phyloP scores from a whole-genome alignment of 1,140 invertebrate genomes.

The Rhynchophorus ferrugineus region DNA sequence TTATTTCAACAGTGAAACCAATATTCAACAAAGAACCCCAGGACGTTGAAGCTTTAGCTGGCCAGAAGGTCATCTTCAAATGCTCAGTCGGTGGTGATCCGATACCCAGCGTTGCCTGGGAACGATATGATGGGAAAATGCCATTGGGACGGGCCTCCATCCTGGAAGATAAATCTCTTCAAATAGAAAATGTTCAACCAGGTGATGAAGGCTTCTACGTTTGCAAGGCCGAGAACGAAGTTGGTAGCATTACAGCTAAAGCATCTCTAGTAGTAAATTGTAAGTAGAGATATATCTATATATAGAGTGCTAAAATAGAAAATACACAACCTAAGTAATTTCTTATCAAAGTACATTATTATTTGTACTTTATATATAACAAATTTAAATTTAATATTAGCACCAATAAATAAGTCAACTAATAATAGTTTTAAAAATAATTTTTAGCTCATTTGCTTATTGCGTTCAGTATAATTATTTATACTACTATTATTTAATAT shows the following conservation, averaged over 20 bases:
- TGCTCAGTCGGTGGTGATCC: conserved; percentile 88
- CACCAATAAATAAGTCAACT: no score
- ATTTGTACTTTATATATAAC: no score
- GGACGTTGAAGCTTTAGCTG: conserved; percentile 73
- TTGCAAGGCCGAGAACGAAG: conserved; percentile 71
- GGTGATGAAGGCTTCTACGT: conserved; percentile 76
- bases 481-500: no score
- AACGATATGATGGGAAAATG: conserved; percentile 77
- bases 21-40: conserved; percentile 77
- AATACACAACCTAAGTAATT: no score
- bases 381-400: no score
- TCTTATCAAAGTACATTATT: no score
- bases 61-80: conserved; percentile 75
- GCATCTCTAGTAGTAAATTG: conserved; percentile 69
- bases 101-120: conserved; percentile 81
- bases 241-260: conserved; percentile 65
- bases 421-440: no score
- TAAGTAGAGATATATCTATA: conserved; percentile 44
- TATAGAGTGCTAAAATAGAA: neutral
- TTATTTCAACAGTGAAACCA: conserved; percentile 85
- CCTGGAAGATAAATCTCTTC: conserved; percentile 65
- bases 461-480: no score
- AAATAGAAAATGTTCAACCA: conserved; percentile 64
- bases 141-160: conserved; percentile 65
- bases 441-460: no score